Percentiles rank a stretch among this genome's conserved stretches.
These are phyloP conservation scores for Helicolenus hilgendorfi DNA, from an alignment of 2,797 vertebrate species.

Conservation along the genomic window DNA sequence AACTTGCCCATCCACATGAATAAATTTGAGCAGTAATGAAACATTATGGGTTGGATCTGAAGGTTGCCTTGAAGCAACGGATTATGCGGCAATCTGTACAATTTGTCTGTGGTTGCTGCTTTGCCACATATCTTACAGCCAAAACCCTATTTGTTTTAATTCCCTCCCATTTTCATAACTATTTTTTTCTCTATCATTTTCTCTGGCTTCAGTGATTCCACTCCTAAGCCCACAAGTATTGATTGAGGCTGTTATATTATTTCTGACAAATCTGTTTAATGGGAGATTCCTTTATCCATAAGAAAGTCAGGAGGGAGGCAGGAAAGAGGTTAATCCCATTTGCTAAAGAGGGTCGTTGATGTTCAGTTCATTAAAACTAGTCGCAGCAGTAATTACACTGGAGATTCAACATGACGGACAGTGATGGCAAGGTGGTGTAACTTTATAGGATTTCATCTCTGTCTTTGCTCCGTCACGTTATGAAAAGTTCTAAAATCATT, in stretches of 20 bases:
- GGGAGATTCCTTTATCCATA: conserved; percentile 42
- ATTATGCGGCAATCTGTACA: conserved; percentile 75
- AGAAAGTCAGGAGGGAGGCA: conserved; percentile 50
- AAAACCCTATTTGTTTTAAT: conserved; percentile 59
- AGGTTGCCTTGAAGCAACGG: conserved; percentile 50
- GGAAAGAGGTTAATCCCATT: conserved; percentile 46
- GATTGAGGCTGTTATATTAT: conserved; percentile 71
- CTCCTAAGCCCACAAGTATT: conserved; percentile 61
- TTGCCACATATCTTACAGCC: conserved; percentile 47
- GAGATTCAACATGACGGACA: background rate
- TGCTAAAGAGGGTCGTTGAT: conserved; percentile 39
- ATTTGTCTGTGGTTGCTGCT: conserved; percentile 57
- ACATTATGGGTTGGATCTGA: conserved; percentile 71
- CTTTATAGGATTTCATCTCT: background rate
- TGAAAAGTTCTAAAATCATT: background rate
- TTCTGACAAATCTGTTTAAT: conserved; percentile 68
- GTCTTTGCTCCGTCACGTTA: background rate
- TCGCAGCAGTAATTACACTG: conserved; percentile 17
- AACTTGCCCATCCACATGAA: conserved; percentile 76
- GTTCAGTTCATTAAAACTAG: conserved; percentile 49
- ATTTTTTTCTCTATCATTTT: conserved; percentile 17
- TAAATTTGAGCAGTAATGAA: conserved; percentile 81
- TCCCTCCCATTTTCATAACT: conserved; percentile 36
- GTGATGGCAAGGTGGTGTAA: background rate
- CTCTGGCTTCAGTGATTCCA: conserved; percentile 44